A percentile compares a stretch with the other conserved stretches of the same genome.
Conservation (phyloP, 2,113 vertebrate species). For the Anolis sagrei region DNA sequence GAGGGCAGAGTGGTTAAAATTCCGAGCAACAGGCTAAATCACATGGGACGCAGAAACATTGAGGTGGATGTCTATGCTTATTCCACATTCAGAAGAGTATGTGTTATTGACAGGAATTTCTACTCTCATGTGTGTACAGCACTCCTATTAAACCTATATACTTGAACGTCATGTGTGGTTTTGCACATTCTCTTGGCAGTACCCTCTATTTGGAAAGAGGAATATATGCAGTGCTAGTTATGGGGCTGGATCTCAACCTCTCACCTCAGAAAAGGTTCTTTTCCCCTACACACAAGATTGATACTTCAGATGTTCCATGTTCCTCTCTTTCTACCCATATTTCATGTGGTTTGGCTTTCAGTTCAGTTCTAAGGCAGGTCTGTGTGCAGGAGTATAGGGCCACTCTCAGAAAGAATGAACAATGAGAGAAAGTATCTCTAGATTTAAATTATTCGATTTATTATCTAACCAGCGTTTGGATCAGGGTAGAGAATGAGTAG, state of each 20-base stretch:
- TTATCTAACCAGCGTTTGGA: not conserved
- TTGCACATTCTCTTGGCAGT: not conserved
- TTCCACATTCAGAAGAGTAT: not conserved
- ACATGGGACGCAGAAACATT: fast-evolving
- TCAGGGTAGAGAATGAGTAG: not conserved
- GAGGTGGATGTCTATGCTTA: not conserved
- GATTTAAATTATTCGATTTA: not conserved
- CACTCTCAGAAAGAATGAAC: not conserved
- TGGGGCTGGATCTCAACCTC: not conserved
- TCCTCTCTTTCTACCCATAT: not conserved
- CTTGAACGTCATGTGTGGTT: not conserved
- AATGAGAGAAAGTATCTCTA: not conserved
- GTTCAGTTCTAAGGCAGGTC: not conserved
- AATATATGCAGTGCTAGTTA: not conserved
- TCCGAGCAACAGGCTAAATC: not conserved
- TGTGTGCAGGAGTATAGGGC: not conserved
- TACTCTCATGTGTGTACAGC: not conserved
- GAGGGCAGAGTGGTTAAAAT: not conserved
- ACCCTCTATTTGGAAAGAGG: not conserved
- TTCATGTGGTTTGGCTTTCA: not conserved
- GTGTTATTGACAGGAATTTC: not conserved
- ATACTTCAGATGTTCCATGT: not conserved
- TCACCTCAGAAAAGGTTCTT: not conserved
- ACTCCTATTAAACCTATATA: not conserved
- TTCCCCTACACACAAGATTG: not conserved